Base-by-base conservation (phyloP, 2,888 invertebrate species). In the Diaperis boleti region DNA sequence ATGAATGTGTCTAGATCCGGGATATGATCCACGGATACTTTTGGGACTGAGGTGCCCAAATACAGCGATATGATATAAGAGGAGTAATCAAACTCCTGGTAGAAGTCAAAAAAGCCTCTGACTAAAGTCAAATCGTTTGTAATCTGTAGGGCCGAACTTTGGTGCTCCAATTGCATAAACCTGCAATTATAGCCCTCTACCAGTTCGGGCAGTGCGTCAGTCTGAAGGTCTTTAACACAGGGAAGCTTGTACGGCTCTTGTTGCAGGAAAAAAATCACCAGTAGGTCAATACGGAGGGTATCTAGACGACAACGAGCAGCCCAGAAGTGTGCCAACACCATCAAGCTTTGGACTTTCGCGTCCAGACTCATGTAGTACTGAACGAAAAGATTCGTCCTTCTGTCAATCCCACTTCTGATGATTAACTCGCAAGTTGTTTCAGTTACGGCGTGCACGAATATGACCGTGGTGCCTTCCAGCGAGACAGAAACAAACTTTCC, bases 281-380 rank as follows among this genome's bases (percentile, higher is more conserved):
- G 33, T 5, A 33, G 1, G n/a, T 33, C 10, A 2, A 10, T 11
- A 4, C 5, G 11, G 4, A 6, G 22, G 5, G 22, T 4, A 86
- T 10, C 10, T 2, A n/a, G 13, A 26, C n/a, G 26, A 5, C 3
- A 26, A 6, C 22, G 4, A 10, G 11, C 87, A 0, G 87, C 89
- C 92, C 92, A 93, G 76, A 89, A 89, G 76, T 92, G 92, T 10
- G 92, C 74, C 4, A 88, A 72, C 13, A 91, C 78, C 74, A 90
- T 85, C 1, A 88, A 71, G 0, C 87, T 85, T 17, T 84, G 81
- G 3, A 92, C 76, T 15, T 89, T 83, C 0, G 75, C 72, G 75
- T 92, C 89, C 0, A 85, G 73, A 8, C 79, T 78, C 10, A 91
- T 79, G 37, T 89, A 84, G 72, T 86, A 85, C 1, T 83, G 82